These are phyloP conservation scores for Antennarius striatus DNA, from an alignment of 2,113 vertebrate species.

Conservation along the genomic window DNA sequence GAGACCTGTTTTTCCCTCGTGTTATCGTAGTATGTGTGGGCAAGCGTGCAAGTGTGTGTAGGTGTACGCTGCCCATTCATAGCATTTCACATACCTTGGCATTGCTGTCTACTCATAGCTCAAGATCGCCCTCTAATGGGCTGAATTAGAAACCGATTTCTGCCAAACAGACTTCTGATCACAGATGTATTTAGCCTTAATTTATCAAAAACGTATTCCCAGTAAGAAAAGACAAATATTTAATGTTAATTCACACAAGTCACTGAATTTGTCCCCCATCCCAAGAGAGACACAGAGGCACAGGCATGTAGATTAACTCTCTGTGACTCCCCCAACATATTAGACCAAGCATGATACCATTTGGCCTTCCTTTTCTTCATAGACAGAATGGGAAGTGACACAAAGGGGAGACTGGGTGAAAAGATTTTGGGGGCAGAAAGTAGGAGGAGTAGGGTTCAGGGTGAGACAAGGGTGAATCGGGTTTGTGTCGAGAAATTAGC, in stretches of 20 bases:
- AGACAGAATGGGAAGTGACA: conserved; percentile 52
- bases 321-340: conserved; percentile 46
- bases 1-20: conserved; percentile 46
- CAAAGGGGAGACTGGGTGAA: conserved; percentile 41
- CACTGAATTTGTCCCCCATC: conserved; percentile 21
- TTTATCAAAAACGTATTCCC: background rate
- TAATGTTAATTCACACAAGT: conserved; percentile 8
- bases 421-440: conserved; percentile 29
- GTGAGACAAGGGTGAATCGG: conserved; percentile 60
- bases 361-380: conserved; percentile 62
- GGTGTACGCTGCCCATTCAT: conserved; percentile 61
- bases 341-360: conserved; percentile 63
- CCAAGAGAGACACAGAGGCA: conserved; percentile 11
- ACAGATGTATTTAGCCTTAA: conserved; percentile 3
- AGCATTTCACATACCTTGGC: conserved; percentile 58
- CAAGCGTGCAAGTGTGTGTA: conserved; percentile 27
- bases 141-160: background rate
- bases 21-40: conserved; percentile 53
- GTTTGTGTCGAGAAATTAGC: conserved; percentile 76
- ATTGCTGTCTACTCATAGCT: conserved; percentile 37
- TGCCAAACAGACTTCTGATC: background rate
- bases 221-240: background rate
- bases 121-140: conserved; percentile 68
- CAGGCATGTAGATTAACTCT: conserved; percentile 49
- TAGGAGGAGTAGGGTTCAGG: conserved; percentile 36